Evolutionary conservation across 2,888 invertebrate genomes (phyloP).

Genomic region (Drosophila borborema): DNA sequence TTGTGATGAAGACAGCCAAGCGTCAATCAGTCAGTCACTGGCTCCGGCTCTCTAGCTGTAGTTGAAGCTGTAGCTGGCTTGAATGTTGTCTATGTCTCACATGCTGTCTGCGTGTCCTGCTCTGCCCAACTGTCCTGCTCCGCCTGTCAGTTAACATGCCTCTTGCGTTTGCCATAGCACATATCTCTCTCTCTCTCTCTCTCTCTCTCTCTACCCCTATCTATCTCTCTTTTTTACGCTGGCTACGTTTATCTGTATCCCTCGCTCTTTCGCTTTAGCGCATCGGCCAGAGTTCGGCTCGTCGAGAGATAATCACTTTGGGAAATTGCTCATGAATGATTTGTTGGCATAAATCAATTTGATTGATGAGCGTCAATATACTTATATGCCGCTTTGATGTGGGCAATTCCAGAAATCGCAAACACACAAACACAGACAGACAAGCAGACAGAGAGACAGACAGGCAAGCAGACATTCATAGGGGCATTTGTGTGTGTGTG

Average conservation of each 20-base stretch:
- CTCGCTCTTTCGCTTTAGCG: background rate
- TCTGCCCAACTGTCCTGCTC: constrained; percentile 56
- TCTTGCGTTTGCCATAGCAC: constrained; percentile 61
- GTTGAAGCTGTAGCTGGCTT: constrained; percentile 2
- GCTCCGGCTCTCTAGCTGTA: constrained; percentile 16
- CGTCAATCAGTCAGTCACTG: constrained; percentile 76
- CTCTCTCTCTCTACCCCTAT: background rate
- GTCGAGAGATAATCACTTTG: constrained; percentile 81
- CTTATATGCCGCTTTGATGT: constrained; percentile 80
- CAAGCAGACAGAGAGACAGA: constrained; percentile 39
- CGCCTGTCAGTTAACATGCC: constrained; percentile 76
- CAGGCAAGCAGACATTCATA: constrained; percentile 1
- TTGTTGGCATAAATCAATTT: constrained; percentile 82
- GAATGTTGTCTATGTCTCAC: constrained; percentile 45
- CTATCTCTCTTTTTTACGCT: background rate
- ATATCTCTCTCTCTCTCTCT: constrained; percentile 9
- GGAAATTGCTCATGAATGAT: constrained; percentile 82
- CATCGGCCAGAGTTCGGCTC: constrained; percentile 48
- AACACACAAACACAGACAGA: constrained; percentile 21
- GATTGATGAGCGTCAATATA: constrained; percentile 80
- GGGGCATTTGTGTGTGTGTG: constrained; percentile 22
- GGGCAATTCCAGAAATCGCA: constrained; percentile 68
- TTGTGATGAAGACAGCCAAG: constrained; percentile 80
- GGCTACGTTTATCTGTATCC: background rate
- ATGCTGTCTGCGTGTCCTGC: constrained; percentile 38